Conservation (phyloP, 92 coral and sea anemone species). For the Blastomussa wellsi region DNA sequence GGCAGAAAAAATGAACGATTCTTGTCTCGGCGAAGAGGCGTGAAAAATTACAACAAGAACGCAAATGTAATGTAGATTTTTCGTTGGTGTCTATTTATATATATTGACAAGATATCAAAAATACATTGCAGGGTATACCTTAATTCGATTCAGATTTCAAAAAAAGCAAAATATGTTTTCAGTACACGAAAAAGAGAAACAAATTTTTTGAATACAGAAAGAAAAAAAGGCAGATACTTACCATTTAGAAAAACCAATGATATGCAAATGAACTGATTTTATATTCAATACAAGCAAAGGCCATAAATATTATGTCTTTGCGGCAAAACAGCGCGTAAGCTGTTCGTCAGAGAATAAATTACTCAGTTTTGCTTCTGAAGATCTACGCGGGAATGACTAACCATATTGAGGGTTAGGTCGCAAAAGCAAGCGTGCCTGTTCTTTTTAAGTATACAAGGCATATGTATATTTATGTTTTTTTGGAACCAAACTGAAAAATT, state of each 20-base stretch:
- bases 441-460: not conserved
- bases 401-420: not conserved
- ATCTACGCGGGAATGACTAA: not conserved
- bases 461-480: not conserved
- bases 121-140: not conserved
- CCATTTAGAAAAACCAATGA: not conserved
- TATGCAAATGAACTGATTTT: conserved; percentile 18
- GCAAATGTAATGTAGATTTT: not conserved
- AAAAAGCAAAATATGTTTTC: not conserved
- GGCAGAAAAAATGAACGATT: not conserved
- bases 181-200: not conserved
- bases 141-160: not conserved
- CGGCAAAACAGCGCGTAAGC: not conserved
- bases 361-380: not conserved
- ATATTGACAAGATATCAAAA: not conserved
- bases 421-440: not conserved
- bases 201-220: not conserved
- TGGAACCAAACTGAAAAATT: not conserved
- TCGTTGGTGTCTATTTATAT: not conserved
- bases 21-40: not conserved
- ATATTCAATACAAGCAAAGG: not conserved
- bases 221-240: not conserved
- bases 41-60: not conserved
- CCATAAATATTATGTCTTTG: conserved; percentile 22
- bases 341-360: not conserved